These are phyloP conservation scores for Laticauda laticaudata DNA, from an alignment of 2,113 vertebrate genomes.

Conservation along the genomic window DNA sequence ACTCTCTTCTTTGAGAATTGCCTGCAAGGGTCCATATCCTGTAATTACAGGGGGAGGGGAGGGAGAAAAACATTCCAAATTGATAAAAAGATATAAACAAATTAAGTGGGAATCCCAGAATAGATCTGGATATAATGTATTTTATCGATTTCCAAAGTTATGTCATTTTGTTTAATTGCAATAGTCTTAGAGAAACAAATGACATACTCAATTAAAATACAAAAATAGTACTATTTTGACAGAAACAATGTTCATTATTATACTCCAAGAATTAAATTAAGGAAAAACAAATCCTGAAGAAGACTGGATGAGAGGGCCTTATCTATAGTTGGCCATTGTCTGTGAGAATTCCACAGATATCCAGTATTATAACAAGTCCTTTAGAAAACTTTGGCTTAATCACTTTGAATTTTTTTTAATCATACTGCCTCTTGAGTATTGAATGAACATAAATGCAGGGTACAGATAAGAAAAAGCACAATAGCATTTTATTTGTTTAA, in stretches of 20 bases:
- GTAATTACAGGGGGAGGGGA: constrained; percentile 43
- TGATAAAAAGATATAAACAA: constrained; percentile 54
- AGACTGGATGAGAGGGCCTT: not conserved
- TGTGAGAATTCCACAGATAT: not conserved
- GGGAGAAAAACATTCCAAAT: constrained; percentile 46
- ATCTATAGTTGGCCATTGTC: not conserved
- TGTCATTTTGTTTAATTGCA: not conserved
- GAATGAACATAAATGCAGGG: not conserved
- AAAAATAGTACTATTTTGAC: not conserved
- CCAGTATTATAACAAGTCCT: not conserved
- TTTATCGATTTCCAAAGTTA: not conserved
- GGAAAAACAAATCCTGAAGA: not conserved
- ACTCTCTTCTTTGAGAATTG: constrained; percentile 50
- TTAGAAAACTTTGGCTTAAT: not conserved
- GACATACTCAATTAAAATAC: not conserved
- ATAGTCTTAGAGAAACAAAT: not conserved
- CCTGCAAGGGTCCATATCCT: constrained; percentile 53
- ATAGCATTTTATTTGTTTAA: not conserved
- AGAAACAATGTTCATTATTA: not conserved
- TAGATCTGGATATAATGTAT: not conserved
- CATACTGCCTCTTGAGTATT: not conserved
- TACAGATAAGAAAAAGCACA: not conserved
- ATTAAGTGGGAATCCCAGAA: constrained; percentile 33
- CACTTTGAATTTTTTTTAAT: not conserved
- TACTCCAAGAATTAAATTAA: not conserved